These are phyloP conservation scores for Ichneumoninae sp. DNA, from an alignment of 2,888 invertebrate genomes.

Conservation along the genomic window DNA sequence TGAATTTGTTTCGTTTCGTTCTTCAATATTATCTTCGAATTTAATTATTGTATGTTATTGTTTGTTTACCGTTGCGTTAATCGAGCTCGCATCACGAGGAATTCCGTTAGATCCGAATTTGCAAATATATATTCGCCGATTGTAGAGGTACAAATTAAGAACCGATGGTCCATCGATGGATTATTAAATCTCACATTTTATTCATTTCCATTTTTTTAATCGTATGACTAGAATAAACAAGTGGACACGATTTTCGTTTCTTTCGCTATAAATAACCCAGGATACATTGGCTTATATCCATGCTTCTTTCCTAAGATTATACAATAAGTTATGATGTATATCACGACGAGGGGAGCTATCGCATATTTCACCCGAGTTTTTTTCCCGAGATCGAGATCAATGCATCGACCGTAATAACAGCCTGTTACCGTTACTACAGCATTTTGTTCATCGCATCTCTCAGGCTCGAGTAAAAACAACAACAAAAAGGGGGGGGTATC, in stretches of 20 bases:
- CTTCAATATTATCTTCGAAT: slow-evolving; percentile 2
- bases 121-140: neutral
- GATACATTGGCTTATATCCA: slow-evolving; percentile 27
- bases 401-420: neutral
- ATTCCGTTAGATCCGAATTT: slow-evolving; percentile 6
- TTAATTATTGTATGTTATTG: slow-evolving; percentile 35
- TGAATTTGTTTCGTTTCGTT: slow-evolving; percentile 15
- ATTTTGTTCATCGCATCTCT: slow-evolving; percentile 1
- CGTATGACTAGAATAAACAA: slow-evolving; percentile 41
- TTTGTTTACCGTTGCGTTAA: slow-evolving; percentile 48
- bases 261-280: slow-evolving; percentile 17
- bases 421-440: neutral
- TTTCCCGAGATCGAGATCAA: neutral
- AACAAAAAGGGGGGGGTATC: neutral
- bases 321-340: slow-evolving; percentile 16
- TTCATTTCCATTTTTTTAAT: slow-evolving; percentile 14
- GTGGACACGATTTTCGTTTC: slow-evolving; percentile 15
- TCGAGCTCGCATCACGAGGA: neutral
- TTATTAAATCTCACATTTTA: slow-evolving; percentile 20
- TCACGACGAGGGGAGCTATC: slow-evolving; percentile 41
- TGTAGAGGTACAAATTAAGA: neutral
- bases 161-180: neutral
- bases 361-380: slow-evolving; percentile 30
- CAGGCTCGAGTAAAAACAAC: slow-evolving; percentile 7
- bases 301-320: slow-evolving; percentile 20